These are phyloP conservation scores for Pangasianodon gigas DNA, from an alignment of 2,113 vertebrate species.

Conservation along the genomic window DNA sequence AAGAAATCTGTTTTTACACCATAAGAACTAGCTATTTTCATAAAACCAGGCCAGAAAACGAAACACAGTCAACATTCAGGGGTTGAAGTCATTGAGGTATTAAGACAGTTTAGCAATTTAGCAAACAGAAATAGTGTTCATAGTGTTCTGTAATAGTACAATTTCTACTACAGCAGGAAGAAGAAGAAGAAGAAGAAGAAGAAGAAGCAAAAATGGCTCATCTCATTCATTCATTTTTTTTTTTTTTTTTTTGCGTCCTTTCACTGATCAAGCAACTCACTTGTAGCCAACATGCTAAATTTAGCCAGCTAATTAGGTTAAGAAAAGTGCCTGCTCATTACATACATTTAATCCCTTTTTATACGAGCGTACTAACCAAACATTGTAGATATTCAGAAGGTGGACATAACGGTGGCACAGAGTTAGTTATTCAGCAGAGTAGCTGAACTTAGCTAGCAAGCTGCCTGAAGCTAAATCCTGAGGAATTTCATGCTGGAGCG, in stretches of 20 bases:
- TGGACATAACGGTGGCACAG: too few species aligned
- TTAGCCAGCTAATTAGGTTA: neutral
- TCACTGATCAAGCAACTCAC: neutral
- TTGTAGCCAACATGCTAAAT: conserved; percentile 51
- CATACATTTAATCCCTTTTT: neutral
- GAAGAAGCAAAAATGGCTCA: neutral
- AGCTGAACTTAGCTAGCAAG: neutral
- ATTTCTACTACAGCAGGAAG: neutral
- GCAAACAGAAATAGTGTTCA: neutral
- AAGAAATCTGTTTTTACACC: neutral
- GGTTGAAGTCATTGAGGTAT: neutral
- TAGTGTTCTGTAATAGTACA: neutral
- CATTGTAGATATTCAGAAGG: neutral
- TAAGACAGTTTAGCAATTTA: neutral
- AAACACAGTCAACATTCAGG: neutral
- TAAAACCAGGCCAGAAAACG: neutral
- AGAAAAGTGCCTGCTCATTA: too few species aligned
- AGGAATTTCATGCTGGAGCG: neutral
- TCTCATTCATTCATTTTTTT: neutral
- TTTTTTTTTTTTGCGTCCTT: neutral
- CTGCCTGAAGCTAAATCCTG: neutral
- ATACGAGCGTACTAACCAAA: too few species aligned
- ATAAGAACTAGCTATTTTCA: neutral
- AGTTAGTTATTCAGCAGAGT: neutral
- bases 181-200: neutral